Evolutionary conservation across 2,888 invertebrate species (phyloP), one percentile per base, ranked within the genome.

Genomic region (Syrista parreyssii): DNA sequence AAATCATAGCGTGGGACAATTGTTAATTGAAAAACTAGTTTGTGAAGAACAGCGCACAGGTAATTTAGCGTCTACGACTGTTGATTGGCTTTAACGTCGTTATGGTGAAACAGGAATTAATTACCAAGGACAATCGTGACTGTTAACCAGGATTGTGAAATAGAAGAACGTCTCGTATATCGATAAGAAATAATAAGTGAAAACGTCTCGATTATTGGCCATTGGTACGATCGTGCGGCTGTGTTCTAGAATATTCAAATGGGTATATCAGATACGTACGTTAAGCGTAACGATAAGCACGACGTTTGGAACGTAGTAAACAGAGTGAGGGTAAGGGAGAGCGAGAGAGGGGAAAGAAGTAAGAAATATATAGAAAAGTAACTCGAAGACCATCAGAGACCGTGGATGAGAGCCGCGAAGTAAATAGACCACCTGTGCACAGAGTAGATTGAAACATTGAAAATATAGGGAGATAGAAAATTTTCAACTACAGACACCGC

Each of bases 381-480:
- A 81, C 82, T 85, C 87, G 84, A 83, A 87, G 86, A 86, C 87
- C 87, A 88, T 88, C 81, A 79, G 84, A 85, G 4, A 81, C 87
- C 85, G 85, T 4, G 11, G 69, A 85, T 86, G 86, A 84, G 84
- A 85, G 87, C 88, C 88, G 89, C 87, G 88, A 88, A 84, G 81
- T 84, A 86, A 83, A 87, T 85, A 89, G 87, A 89, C 88, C 88
- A 89, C 84, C 88, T 80, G 84, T 86, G 31, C n/a, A 85, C 84
- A 82, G 81, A 80, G 78, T 75, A 82, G 82, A 82, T 81, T 82
- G 79, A 80, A 77, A 69, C n/a, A 23, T 69, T 69, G n/a, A 68
- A 36, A 68, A 78, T 72, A 75, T 76, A 72, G 77, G 68, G 12
- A 69, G n/a, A 69, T 4, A n/a, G 69, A 69, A 69, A 69, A 31